Base-by-base conservation (phyloP, 2,113 vertebrate genomes). In the Tichodroma muraria region DNA sequence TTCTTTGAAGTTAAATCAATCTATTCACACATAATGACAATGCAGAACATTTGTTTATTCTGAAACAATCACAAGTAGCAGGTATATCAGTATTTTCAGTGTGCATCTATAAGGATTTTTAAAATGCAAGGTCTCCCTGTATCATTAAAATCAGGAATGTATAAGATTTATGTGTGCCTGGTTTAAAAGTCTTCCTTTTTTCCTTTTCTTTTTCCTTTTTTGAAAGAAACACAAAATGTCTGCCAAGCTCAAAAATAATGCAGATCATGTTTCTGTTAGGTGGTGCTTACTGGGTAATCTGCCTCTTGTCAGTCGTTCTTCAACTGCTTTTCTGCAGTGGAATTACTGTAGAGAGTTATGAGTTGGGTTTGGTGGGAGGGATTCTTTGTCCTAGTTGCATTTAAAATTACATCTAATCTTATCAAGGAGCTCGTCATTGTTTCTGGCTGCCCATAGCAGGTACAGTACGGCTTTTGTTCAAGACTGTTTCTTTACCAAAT, bases 381-480 rank as follows among this genome's bases (percentile, higher is more conserved):
- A 97, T 97, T 92, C 94, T 97, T 98, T 98, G 96, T 98, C 97
- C 95, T 93, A 30, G 42, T 95, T 97, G 97, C 97, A 98, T 98
- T 98, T 97, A 97, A 97, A 98, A 97, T 98, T 97, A 97, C 98
- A 96, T 98, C 98, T 98, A 98, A 98, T 98, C 98, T 98, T 98
- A 98, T 98, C 98, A 97, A 97, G 97, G 95, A 96, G 68, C 97
- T 97, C 11, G 90, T 96, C 97, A 98, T 98, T 98, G 98, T 98
- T 98, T 98, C 97, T 96, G 96, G 96, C 92, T 97, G 97, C 97
- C 98, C 95, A 95, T 82, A 96, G 96, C 97, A 98, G 98, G 98
- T 98, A 99, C 98, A 99, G 98, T 98, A 98, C 97, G 53, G 96
- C 98, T 98, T 99, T 99, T 99, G 98, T 99, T 99, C 98, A 64